Conservation (phyloP, 2,113 vertebrate genomes). For the Poeciliopsis prolifica region DNA sequence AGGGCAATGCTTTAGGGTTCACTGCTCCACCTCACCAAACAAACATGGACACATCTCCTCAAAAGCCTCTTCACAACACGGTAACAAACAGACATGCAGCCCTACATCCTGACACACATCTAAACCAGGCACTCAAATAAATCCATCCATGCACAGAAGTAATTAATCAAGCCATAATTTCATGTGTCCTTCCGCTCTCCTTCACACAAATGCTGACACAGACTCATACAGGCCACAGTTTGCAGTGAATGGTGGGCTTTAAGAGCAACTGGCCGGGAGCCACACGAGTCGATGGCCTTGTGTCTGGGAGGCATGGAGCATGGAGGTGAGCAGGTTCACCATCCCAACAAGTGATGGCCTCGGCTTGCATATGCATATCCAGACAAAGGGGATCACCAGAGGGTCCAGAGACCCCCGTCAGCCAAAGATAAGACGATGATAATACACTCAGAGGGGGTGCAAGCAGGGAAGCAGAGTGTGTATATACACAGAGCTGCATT, state of each 20-base stretch:
- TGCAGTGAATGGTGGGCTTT: slow-evolving; percentile 74
- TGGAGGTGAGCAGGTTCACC: slow-evolving; percentile 72
- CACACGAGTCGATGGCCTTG: slow-evolving; percentile 69
- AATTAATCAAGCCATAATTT: slow-evolving; percentile 68
- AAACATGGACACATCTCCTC: slow-evolving; percentile 17
- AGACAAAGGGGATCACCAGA: slow-evolving; percentile 1
- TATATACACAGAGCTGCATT: slow-evolving; percentile 30
- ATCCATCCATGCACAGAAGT: slow-evolving; percentile 20
- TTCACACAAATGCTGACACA: slow-evolving; percentile 35
- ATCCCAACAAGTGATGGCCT: slow-evolving; percentile 44
- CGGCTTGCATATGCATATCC: slow-evolving; percentile 25
- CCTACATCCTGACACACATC: slow-evolving; percentile 26
- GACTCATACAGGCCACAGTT: slow-evolving; percentile 32
- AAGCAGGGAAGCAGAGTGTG: slow-evolving; percentile 36
- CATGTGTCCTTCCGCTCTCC: slow-evolving; percentile 31
- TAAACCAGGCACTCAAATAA: not conserved
- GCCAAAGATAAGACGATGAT: slow-evolving; percentile 57
- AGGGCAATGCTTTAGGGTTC: slow-evolving; percentile 42
- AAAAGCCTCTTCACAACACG: slow-evolving; percentile 25
- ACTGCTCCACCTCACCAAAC: slow-evolving; percentile 40
- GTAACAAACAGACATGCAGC: slow-evolving; percentile 13
- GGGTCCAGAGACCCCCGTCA: slow-evolving; percentile 35
- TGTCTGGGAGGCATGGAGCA: slow-evolving; percentile 66
- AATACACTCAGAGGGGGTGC: slow-evolving; percentile 30
- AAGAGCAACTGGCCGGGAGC: slow-evolving; percentile 67